Evolutionary conservation across 35 echinoderm and acorn worm species (phyloP), one percentile per base, ranked within the genome.

Genomic region (Acanthaster planci): DNA sequence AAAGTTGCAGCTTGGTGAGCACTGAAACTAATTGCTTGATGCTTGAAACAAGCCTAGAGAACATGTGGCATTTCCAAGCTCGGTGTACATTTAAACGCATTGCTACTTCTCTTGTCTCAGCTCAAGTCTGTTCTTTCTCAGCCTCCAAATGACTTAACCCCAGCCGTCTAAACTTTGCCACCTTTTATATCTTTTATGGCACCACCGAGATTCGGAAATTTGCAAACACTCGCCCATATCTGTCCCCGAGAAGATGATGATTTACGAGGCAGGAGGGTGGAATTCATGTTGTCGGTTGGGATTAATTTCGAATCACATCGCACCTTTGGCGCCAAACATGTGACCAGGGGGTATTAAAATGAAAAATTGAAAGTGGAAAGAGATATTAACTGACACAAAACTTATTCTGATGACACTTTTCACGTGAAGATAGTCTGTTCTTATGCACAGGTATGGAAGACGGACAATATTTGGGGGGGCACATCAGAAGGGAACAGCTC

Each of bases 221-320:
- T 72, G 29, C 26, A 72, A 72, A 72, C 64, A 72, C 34, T 0
- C 30, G 26, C 64, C 30, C 26, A 34, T 72, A 35, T 72, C 64
- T 72, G 64, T 72, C 64, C 30, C 64, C 23, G 34, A 34, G 64
- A 72, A 16, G 23, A 34, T 14, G 64, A 72, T 47, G 64, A 72
- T 72, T 72, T 72, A 72, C 34, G 64, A 72, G 64, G 30, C 8
- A 26, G 23, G 64, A 31, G 23, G 64, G 14, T 31, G 64, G 64
- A 72, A 35, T 72, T 72, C 64, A 72, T 72, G 64, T 72, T 26
- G 64, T 26, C 64, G 34, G 64, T 72, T 26, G 30, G 29, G 26
- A 27, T 72, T 34, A 72, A 72, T 29, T 72, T 72, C 64, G 30
- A 72, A 72, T 72, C 64, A 72, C 64, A 72, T 72, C 64, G 30